These are phyloP conservation scores for Sturnus vulgaris DNA, from an alignment of 2,113 vertebrate genomes.

Conservation along the genomic window DNA sequence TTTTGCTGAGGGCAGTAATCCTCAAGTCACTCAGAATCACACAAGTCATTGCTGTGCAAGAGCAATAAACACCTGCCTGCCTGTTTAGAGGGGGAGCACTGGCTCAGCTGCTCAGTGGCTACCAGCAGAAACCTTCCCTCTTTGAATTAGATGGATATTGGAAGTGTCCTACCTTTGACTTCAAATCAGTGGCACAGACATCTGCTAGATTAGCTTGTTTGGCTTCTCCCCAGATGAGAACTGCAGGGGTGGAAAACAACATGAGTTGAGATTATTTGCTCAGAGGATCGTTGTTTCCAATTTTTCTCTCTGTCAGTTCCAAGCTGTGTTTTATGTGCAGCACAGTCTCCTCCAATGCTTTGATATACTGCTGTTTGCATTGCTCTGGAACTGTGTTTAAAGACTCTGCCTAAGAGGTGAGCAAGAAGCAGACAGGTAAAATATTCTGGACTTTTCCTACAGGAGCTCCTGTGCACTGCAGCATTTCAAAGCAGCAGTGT, in stretches of 20 bases:
- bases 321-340: constrained; percentile 10
- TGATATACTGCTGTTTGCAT: constrained; percentile 17
- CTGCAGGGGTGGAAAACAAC: constrained; percentile 32
- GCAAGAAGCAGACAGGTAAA: not conserved
- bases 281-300: constrained; percentile 10
- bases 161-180: constrained; percentile 41
- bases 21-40: not conserved
- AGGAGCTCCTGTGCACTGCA: not conserved
- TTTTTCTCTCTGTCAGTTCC: constrained; percentile 56
- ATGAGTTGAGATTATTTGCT: constrained; percentile 45
- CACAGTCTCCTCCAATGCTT: not conserved
- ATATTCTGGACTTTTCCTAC: not conserved
- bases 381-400: constrained; percentile 23
- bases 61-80: not conserved
- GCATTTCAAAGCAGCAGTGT: not conserved
- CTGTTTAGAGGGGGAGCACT: not conserved
- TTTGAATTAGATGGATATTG: constrained; percentile 22
- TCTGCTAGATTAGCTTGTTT: constrained; percentile 43
- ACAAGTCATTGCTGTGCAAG: not conserved
- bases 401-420: not conserved
- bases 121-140: not conserved
- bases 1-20: not conserved
- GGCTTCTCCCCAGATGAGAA: constrained; percentile 22
- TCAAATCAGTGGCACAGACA: constrained; percentile 20
- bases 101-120: not conserved